Evolutionary conservation across 2,888 invertebrate species (phyloP).

Genomic region (Cephus runcator): DNA sequence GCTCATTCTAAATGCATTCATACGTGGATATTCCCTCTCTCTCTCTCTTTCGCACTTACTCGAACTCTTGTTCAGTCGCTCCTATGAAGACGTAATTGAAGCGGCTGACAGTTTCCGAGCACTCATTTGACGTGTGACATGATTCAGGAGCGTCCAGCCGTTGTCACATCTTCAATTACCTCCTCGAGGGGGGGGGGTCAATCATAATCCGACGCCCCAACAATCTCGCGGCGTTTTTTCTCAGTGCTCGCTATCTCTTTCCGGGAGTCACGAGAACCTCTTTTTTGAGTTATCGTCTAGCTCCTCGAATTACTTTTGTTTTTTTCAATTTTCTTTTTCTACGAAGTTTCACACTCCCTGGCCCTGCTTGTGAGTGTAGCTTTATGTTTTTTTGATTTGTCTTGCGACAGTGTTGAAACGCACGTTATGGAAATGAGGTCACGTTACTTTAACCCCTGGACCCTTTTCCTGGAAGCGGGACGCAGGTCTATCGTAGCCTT

Average conservation of each 20-base stretch:
- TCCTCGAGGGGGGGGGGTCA: constrained; percentile 45
- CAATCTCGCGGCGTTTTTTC: constrained; percentile 21
- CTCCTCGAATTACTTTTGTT: neutral
- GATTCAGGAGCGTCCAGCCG: constrained; percentile 63
- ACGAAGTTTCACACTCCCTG: neutral
- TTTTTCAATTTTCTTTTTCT: constrained; percentile 27
- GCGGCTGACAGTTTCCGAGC: constrained; percentile 59
- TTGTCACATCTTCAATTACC: constrained; percentile 64
- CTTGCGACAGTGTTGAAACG: too few species aligned
- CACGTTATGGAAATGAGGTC: too few species aligned
- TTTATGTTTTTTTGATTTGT: too few species aligned
- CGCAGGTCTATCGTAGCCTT: too few species aligned
- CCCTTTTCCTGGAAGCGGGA: too few species aligned
- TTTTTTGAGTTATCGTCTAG: neutral
- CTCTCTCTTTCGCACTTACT: too few species aligned
- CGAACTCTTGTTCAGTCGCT: constrained; percentile 7
- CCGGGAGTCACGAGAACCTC: neutral
- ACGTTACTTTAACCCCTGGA: too few species aligned
- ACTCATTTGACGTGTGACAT: constrained; percentile 64
- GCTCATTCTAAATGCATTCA: too few species aligned
- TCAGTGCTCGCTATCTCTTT: neutral
- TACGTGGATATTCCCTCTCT: too few species aligned
- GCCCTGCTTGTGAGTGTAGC: too few species aligned
- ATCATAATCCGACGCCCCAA: constrained; percentile 43
- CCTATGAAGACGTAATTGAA: constrained; percentile 62